Evolutionary conservation across 2,113 vertebrate species (phyloP).

Genomic region (Centropus unirufus): DNA sequence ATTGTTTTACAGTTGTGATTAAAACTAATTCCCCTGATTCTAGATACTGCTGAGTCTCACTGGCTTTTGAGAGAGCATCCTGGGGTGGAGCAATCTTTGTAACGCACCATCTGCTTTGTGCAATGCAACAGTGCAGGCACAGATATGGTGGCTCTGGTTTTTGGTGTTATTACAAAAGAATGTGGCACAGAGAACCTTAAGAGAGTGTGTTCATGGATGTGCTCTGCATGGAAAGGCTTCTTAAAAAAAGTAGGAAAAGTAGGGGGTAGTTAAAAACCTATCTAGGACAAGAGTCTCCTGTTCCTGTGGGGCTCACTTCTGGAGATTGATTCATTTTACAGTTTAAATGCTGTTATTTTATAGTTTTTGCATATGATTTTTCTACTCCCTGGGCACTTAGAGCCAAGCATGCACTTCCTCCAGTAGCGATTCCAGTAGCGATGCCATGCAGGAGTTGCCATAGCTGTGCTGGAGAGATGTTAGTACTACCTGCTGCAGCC

Average conservation of each 20-base stretch:
- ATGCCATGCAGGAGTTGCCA: background rate
- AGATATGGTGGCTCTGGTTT: background rate
- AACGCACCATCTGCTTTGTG: rapidly evolving
- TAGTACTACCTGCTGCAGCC: background rate
- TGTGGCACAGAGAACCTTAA: rapidly evolving
- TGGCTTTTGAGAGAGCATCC: background rate
- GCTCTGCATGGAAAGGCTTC: background rate
- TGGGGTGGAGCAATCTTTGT: background rate
- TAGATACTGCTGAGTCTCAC: background rate
- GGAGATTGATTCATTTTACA: background rate
- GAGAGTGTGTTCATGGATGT: no score
- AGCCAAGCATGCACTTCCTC: background rate
- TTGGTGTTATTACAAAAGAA: background rate
- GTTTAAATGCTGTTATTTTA: background rate
- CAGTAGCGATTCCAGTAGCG: rapidly evolving
- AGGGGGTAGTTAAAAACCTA: background rate
- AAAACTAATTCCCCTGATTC: background rate
- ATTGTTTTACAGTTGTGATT: background rate
- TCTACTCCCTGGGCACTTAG: background rate
- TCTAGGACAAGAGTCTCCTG: background rate
- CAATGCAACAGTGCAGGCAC: background rate
- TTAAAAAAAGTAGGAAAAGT: background rate
- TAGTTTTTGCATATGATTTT: background rate
- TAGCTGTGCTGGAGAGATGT: background rate
- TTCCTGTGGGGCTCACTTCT: background rate